Evolutionary conservation across 2,888 invertebrate species (phyloP).

Genomic region (Melanotus villosus): DNA sequence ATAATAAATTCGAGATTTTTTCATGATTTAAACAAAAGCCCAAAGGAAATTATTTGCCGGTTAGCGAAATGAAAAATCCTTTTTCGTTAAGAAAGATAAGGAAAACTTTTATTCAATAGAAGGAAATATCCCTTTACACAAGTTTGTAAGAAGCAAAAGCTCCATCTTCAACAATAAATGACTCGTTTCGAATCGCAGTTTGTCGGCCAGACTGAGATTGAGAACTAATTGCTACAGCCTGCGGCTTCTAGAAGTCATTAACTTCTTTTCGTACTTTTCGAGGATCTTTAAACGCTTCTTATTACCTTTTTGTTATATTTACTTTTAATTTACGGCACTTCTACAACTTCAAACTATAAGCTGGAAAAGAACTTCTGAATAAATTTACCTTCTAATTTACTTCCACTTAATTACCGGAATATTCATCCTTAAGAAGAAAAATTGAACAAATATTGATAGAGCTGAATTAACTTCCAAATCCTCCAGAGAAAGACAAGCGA

Average conservation of each 20-base stretch:
- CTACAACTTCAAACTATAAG: not conserved
- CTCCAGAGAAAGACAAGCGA: too few relatives aligned
- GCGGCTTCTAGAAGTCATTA: slow-evolving; percentile 20
- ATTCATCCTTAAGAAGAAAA: too few relatives aligned
- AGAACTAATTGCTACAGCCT: slow-evolving; percentile 19
- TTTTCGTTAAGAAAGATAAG: not conserved
- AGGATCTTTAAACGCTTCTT: slow-evolving; percentile 6
- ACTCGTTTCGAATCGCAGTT: slow-evolving; percentile 21
- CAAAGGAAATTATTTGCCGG: not conserved
- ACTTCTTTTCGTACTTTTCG: slow-evolving; percentile 17
- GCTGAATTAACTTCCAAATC: too few relatives aligned
- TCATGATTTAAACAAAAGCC: too few relatives aligned
- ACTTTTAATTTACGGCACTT: slow-evolving; percentile 14
- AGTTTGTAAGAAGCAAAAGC: slow-evolving; percentile 5
- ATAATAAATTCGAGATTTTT: too few relatives aligned
- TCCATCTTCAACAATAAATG: slow-evolving; percentile 14
- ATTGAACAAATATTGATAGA: too few relatives aligned
- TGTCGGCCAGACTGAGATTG: slow-evolving; percentile 16
- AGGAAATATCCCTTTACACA: slow-evolving; percentile 4
- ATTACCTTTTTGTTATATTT: slow-evolving; percentile 21
- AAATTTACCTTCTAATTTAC: not conserved
- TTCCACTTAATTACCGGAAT: too few relatives aligned
- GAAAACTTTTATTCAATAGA: not conserved
- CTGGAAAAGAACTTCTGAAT: not conserved
- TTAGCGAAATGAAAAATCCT: not conserved